Percentiles rank a stretch among this genome's conserved stretches.
These are phyloP conservation scores for Halcyon senegalensis DNA, from an alignment of 2,113 vertebrate genomes.

Conservation along the genomic window DNA sequence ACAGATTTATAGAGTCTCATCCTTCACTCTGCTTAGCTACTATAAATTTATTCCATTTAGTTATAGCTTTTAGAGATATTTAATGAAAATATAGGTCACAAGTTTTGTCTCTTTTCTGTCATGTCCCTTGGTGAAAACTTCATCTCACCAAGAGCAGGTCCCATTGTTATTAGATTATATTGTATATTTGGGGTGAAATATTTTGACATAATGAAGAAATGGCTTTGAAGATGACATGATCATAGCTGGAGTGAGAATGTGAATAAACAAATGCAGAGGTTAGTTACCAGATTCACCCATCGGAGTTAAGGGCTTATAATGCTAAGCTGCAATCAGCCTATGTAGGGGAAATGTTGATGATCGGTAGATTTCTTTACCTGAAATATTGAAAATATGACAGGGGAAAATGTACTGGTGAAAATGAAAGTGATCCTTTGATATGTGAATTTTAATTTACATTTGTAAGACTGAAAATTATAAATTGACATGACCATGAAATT, in stretches of 20 bases:
- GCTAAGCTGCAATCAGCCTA: not conserved
- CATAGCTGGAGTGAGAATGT: not conserved
- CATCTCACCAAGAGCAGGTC: not conserved
- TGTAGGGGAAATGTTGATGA: not conserved
- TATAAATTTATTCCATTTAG: not conserved
- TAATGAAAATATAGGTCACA: not conserved
- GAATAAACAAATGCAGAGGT: not conserved
- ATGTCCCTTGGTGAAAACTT: not conserved
- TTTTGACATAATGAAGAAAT: not conserved
- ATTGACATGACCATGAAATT: not conserved
- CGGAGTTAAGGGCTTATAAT: not conserved
- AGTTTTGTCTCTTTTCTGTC: not conserved
- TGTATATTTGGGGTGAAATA: not conserved
- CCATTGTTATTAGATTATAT: not conserved
- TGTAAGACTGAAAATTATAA: constrained; percentile 1
- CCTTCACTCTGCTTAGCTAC: not conserved
- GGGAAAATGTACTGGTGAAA: not conserved
- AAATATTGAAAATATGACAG: not conserved
- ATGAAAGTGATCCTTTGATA: not conserved
- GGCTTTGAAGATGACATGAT: not conserved
- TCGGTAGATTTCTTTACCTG: not conserved
- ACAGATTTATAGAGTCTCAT: not conserved
- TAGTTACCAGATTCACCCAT: not conserved
- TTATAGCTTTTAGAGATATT: not conserved
- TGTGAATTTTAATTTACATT: constrained; percentile 2